Conservation (phyloP, 2,888 invertebrate genomes). For the Nebria salina region DNA sequence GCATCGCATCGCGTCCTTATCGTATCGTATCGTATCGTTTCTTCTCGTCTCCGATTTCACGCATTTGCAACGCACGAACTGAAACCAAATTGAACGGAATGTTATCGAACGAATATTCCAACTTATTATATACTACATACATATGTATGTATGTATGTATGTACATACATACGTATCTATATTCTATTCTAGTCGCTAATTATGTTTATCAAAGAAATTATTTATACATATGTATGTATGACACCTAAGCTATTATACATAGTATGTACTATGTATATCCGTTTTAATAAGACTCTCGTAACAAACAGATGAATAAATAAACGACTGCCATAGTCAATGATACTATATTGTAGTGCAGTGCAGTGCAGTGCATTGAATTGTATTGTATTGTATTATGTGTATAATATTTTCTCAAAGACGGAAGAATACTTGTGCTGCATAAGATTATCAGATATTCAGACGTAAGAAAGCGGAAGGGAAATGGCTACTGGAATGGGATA, state of each 20-base stretch:
- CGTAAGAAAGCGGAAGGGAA: slow-evolving; percentile 3
- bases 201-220: too few relatives aligned
- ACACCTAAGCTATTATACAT: too few relatives aligned
- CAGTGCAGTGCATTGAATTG: too few relatives aligned
- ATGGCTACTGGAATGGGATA: background rate
- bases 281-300: too few relatives aligned
- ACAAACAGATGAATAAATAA: too few relatives aligned
- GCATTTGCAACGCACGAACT: background rate
- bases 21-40: slow-evolving; percentile 47
- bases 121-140: background rate
- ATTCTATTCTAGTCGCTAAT: background rate
- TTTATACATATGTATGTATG: too few relatives aligned
- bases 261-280: too few relatives aligned
- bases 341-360: too few relatives aligned
- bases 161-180: background rate
- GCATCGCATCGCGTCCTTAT: slow-evolving; percentile 37
- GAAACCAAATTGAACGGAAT: background rate
- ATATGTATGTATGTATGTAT: background rate
- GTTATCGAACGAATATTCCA: background rate
- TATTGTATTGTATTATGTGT: too few relatives aligned
- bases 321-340: too few relatives aligned
- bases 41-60: slow-evolving; percentile 39
- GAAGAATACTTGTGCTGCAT: too few relatives aligned
- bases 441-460: background rate
- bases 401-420: too few relatives aligned